Conservation (phyloP, 2,113 vertebrate species). For the Dascyllus trimaculatus region DNA sequence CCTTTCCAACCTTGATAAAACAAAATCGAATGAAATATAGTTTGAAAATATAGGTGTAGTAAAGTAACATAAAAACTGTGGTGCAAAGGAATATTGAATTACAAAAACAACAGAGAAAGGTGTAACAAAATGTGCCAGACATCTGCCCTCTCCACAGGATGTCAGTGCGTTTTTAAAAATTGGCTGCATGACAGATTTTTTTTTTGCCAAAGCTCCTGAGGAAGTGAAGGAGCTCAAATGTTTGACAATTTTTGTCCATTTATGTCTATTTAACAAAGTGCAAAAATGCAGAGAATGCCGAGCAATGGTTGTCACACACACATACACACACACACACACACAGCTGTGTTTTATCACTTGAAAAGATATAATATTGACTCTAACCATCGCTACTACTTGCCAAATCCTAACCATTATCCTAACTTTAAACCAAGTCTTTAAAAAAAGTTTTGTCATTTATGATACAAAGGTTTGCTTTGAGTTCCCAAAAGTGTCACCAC, state of each 20-base stretch:
- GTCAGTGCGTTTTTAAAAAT: not conserved
- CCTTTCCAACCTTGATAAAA: too few species aligned
- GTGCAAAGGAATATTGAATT: not conserved
- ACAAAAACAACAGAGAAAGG: not conserved
- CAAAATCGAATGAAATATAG: too few species aligned
- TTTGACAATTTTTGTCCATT: slow-evolving; percentile 47
- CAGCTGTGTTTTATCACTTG: too few species aligned
- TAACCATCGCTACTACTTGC: too few species aligned
- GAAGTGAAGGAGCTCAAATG: slow-evolving; percentile 1
- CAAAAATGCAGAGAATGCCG: slow-evolving; percentile 38
- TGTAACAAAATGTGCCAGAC: not conserved
- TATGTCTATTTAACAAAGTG: slow-evolving; percentile 11
- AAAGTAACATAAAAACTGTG: not conserved
- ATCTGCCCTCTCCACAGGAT: not conserved
- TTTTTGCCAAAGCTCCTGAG: not conserved
- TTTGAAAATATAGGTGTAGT: too few species aligned
- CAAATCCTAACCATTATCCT: too few species aligned
- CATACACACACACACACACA: too few species aligned
- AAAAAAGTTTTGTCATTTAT: too few species aligned
- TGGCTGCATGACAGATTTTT: not conserved
- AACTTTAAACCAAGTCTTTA: too few species aligned
- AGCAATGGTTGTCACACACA: not conserved
- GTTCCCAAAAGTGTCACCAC: too few species aligned
- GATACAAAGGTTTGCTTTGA: too few species aligned
- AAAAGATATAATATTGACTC: too few species aligned